Evolutionary conservation across 2,113 vertebrate species (phyloP), one percentile per base, ranked within the genome.

Genomic region (Andinoacara biseriatus): DNA sequence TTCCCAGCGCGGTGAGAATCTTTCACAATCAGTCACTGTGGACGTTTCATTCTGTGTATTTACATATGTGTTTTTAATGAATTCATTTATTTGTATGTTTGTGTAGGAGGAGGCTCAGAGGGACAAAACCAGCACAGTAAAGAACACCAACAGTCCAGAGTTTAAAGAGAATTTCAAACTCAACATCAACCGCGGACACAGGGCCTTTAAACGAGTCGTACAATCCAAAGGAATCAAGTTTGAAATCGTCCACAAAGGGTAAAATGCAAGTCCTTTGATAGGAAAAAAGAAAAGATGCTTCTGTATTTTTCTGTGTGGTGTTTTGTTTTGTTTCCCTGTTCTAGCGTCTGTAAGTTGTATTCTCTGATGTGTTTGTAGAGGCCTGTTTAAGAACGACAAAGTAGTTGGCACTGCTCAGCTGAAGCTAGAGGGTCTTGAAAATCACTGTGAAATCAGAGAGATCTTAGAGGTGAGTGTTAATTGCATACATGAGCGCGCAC

Each of bases 241-340:
- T n/a, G 97, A 98, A 89, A 91, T 98, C 80, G 56, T 97, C 46
- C 97, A 98, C 89, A 98, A 97, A 81, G 97, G 97, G 97, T 98
- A 89, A 93, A 75, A 38, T 11, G 14, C 7, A 49, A 7, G 0
- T 11, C 22, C 69, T 69, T 54, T 38, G 49, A 17, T 49, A 69
- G 2, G 2, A 9, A 3, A 38, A 38, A 13, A 7, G 11, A 13
- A 26, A 10, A 60, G 26, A 54, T 0, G 33, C 26, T 7, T 57
- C 18, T 5, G 2, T 49, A 9, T 84, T 75, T 20, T 9, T 67
- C 58, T 59, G 5, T 4, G 35, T 57, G 3, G 6, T 69, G 33
- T 65, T n/a, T 57, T 1, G 0, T 26, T 22, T 6, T 29, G 24
- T 20, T 0, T 10, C 13, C 10, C 2, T 0, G 4, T 15, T 58